phyloP scores from a whole-genome alignment of 92 coral and sea anemone species.

The Epizoanthus scotinus region DNA sequence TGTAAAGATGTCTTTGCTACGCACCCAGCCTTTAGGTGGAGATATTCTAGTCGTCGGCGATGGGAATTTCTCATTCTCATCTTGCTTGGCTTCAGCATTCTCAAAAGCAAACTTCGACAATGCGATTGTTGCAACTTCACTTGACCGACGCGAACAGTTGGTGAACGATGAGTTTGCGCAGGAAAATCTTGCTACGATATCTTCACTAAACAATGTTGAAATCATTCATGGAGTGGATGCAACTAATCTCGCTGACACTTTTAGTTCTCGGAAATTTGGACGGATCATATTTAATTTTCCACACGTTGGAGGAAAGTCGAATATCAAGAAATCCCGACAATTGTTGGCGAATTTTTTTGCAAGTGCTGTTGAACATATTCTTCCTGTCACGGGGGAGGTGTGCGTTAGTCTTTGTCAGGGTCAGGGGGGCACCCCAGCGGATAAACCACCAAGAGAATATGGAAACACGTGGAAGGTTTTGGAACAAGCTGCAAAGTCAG shows the following conservation, averaged over 20 bases:
- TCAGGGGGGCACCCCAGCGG: constrained; percentile 96
- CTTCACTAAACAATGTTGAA: constrained; percentile 56
- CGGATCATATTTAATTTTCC: constrained; percentile 94
- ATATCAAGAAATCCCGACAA: constrained; percentile 80
- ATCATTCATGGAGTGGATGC: constrained; percentile 87
- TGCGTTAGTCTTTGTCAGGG: constrained; percentile 97
- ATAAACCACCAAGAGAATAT: constrained; percentile 70
- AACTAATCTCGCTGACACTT: constrained; percentile 67
- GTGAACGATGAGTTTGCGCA: constrained; percentile 65
- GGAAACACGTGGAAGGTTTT: constrained; percentile 99
- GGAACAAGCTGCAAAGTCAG: constrained; percentile 88
- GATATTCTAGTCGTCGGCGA: constrained; percentile 91
- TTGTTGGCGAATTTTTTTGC: constrained; percentile 79
- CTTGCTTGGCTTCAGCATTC: constrained; percentile 68
- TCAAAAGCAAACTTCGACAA: constrained; percentile 32
- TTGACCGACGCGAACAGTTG: constrained; percentile 71
- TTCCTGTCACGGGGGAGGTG: constrained; percentile 69
- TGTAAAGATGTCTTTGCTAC: constrained; percentile 66
- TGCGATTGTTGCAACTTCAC: constrained; percentile 76
- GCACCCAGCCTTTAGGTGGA: constrained; percentile 56
- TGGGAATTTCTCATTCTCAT: constrained; percentile 95
- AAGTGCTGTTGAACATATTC: constrained; percentile 74
- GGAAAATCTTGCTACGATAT: constrained; percentile 62
- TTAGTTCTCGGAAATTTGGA: constrained; percentile 61
- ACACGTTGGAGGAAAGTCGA: constrained; percentile 93